phyloP scores from a whole-genome alignment of 1,140 invertebrate species.

The Steinernema khuongi region DNA sequence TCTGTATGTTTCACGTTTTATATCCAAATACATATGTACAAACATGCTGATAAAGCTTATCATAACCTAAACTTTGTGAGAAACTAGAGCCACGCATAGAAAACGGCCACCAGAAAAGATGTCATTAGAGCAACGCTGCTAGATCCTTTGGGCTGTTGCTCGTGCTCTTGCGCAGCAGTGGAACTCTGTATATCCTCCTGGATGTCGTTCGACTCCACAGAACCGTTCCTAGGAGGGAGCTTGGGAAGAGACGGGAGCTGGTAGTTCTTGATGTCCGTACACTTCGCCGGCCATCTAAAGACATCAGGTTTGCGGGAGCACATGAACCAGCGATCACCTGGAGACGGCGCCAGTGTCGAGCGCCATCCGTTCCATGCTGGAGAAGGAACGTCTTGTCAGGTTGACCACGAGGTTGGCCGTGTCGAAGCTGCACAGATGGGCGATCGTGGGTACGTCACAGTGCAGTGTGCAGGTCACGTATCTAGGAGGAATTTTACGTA shows the following conservation, averaged over 20 bases:
- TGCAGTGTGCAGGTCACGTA: constrained; percentile 56
- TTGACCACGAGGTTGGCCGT: constrained; percentile 56
- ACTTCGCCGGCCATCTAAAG: constrained; percentile 49
- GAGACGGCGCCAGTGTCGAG: constrained; percentile 54
- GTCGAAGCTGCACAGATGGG: constrained; percentile 50
- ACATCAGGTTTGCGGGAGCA: not conserved
- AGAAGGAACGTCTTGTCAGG: constrained; percentile 48
- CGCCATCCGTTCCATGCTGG: constrained; percentile 52
- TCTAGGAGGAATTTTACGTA: constrained; percentile 25
- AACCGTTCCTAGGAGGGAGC: not conserved
- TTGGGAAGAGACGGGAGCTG: constrained; percentile 34
- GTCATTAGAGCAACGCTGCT: too few relatives aligned
- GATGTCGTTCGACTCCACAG: not conserved
- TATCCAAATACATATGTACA: too few relatives aligned
- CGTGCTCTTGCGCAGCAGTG: too few relatives aligned
- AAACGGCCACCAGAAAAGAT: too few relatives aligned
- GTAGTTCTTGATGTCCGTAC: constrained; percentile 55
- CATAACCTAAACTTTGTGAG: too few relatives aligned
- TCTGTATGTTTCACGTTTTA: too few relatives aligned
- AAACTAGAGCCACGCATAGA: too few relatives aligned
- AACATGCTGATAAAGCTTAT: too few relatives aligned
- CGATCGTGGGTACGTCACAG: constrained; percentile 55
- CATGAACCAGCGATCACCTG: constrained; percentile 34
- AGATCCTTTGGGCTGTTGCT: too few relatives aligned
- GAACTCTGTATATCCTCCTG: not conserved